Percentiles rank a stretch among this genome's conserved stretches.
These are phyloP conservation scores for Onchidella celtica DNA, from an alignment of 2,888 invertebrate genomes.

Conservation along the genomic window DNA sequence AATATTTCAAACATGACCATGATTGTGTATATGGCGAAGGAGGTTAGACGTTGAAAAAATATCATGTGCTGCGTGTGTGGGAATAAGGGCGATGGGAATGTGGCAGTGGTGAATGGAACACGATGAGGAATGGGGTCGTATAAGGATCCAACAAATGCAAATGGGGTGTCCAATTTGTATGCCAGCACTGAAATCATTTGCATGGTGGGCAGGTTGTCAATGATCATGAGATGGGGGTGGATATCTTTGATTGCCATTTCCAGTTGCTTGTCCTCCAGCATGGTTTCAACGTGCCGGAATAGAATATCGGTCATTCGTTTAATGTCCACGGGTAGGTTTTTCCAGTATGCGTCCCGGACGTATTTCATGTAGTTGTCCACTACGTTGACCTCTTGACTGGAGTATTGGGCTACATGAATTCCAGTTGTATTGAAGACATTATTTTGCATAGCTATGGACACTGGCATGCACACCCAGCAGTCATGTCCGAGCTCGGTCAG, in stretches of 20 bases:
- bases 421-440: slow-evolving; percentile 41
- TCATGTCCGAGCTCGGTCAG: slow-evolving; percentile 42
- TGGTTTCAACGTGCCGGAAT: slow-evolving; percentile 11
- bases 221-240: slow-evolving; percentile 41
- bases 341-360: slow-evolving; percentile 43
- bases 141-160: slow-evolving; percentile 45
- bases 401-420: slow-evolving; percentile 29
- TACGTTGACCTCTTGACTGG: background rate
- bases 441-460: slow-evolving; percentile 31
- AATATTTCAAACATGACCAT: slow-evolving; percentile 29
- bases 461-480: slow-evolving; percentile 51
- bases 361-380: slow-evolving; percentile 25
- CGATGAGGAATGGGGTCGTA: slow-evolving; percentile 30
- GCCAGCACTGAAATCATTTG: slow-evolving; percentile 38
- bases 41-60: slow-evolving; percentile 13
- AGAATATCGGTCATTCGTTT: slow-evolving; percentile 25
- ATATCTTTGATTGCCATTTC: slow-evolving; percentile 24
- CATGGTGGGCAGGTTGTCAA: slow-evolving; percentile 34
- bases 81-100: slow-evolving; percentile 17
- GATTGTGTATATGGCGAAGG: slow-evolving; percentile 2
- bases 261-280: slow-evolving; percentile 20
- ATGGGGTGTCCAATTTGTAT: slow-evolving; percentile 46
- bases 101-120: slow-evolving; percentile 25
- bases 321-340: slow-evolving; percentile 4
- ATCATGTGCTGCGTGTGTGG: slow-evolving; percentile 32